Evolutionary conservation across 2,888 invertebrate genomes (phyloP), one percentile per base, ranked within the genome.

Genomic region (Campoletis raptor): DNA sequence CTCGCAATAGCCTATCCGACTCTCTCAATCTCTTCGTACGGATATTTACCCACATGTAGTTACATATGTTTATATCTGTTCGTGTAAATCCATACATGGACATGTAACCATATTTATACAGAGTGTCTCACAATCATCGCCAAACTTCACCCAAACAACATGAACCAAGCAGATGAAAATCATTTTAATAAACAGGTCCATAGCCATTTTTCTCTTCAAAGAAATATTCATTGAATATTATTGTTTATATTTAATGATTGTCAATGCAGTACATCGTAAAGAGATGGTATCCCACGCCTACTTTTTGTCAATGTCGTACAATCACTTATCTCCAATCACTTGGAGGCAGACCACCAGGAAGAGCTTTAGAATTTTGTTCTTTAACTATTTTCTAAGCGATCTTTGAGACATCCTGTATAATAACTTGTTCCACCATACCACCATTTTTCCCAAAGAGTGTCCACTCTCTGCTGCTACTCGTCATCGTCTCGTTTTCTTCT

Each of bases 21-120:
- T 83, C 86, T 57, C 83, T 81, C 81, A 54, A 76, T 85, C 76
- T 79, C 57, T 64, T 36, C 54, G 40, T 42, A 79, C 45, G 84
- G 80, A 79, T 76, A 69, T 81, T 80, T 24, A 54, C 37, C 21
- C 73, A 57, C 18, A 37, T 48, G 48, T 37, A 48, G 21, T 45
- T 70, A n/a, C 3, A 12, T 37, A 42, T 40, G n/a, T 61, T 0
- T 54, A n/a, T 40, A 21, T n/a, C 21, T 21, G 42, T 67, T 18
- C 10, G 67, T 45, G 45, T 72, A n/a, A 36, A 72, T 72, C 45
- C 48, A 61, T 40, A 61, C 42, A 37, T 54, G 37, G 8, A 36
- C 30, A 21, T 37, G 10, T 45, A 45, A 18, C 18, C n/a, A 40
- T 37, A 66, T n/a, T 37, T 66, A 66, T 66, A 66, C 66, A 66